phyloP scores from a whole-genome alignment of 1,140 invertebrate genomes.

The Dolichoris vasculosae region DNA sequence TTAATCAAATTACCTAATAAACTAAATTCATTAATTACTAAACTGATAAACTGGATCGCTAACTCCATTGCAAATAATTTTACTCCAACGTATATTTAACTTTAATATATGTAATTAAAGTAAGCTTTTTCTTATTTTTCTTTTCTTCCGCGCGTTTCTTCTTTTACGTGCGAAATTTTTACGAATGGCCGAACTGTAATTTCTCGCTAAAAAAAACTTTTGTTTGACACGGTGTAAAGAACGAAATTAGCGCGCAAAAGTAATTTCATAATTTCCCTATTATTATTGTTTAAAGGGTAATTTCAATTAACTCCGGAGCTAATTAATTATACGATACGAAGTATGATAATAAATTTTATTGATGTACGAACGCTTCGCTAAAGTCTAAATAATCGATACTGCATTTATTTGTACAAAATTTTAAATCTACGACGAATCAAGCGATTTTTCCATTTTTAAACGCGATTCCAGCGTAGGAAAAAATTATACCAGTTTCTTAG shows the following conservation, averaged over 20 bases:
- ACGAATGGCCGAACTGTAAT: not conserved
- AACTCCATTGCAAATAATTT: not conserved
- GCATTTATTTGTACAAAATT: constrained; percentile 21
- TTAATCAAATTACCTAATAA: not conserved
- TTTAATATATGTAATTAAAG: not conserved
- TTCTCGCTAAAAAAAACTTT: constrained; percentile 4
- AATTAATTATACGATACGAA: not conserved
- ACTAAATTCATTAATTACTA: not conserved
- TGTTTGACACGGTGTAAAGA: not conserved
- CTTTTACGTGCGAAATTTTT: constrained; percentile 10
- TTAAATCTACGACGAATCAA: not conserved
- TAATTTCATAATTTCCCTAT: not conserved
- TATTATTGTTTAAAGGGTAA: not conserved
- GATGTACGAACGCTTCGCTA: not conserved
- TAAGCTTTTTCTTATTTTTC: not conserved
- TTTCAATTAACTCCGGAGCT: not conserved
- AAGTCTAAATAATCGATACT: not conserved
- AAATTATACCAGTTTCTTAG: too few relatives aligned
- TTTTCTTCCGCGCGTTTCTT: not conserved
- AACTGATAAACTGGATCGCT: not conserved
- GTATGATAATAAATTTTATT: not conserved
- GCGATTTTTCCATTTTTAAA: too few relatives aligned
- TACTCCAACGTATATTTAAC: not conserved
- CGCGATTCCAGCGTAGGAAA: too few relatives aligned
- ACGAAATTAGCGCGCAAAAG: not conserved